These are phyloP conservation scores for Prosapia bicincta DNA, from an alignment of 2,888 invertebrate genomes.

Conservation along the genomic window DNA sequence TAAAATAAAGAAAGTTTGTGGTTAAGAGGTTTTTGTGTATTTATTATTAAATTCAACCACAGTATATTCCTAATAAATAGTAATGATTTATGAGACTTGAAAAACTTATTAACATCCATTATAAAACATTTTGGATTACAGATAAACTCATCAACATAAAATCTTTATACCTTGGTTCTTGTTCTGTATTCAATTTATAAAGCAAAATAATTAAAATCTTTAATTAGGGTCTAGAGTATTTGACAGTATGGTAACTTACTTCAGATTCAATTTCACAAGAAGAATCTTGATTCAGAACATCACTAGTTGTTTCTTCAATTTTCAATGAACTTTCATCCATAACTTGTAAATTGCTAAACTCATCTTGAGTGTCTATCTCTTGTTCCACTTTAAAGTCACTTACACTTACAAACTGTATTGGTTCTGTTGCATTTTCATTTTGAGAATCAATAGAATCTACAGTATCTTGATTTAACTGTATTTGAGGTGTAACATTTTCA, in stretches of 20 bases:
- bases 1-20: too few relatives aligned
- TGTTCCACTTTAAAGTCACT: not conserved
- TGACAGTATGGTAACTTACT: not conserved
- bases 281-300: not conserved
- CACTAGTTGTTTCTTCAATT: not conserved
- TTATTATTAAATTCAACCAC: too few relatives aligned
- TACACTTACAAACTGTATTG: not conserved
- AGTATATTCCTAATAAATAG: too few relatives aligned
- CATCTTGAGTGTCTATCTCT: not conserved
- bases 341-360: not conserved
- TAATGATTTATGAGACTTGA: too few relatives aligned
- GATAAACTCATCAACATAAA: too few relatives aligned
- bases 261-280: not conserved
- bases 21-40: too few relatives aligned
- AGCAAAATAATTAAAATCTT: too few relatives aligned
- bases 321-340: not conserved
- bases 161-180: too few relatives aligned
- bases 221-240: too few relatives aligned
- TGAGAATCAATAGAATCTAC: constrained; percentile 10
- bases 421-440: not conserved
- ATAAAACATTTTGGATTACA: too few relatives aligned
- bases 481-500: not conserved
- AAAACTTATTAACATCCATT: too few relatives aligned
- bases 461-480: not conserved
- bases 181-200: too few relatives aligned